Base-by-base conservation (phyloP, 2,888 invertebrate genomes). In the Pammene fasciana region DNA sequence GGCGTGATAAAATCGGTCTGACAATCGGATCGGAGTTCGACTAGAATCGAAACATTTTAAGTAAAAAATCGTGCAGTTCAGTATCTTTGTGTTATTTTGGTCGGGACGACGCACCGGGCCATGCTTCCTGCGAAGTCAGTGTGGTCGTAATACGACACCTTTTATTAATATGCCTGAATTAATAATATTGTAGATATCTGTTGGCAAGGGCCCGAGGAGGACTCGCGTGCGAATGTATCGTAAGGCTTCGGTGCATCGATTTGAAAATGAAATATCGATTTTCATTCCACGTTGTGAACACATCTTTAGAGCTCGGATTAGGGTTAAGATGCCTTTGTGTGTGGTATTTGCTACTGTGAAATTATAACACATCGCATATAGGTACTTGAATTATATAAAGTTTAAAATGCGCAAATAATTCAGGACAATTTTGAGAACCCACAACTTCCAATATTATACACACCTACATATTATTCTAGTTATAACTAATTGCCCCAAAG, bases 121-220 rank as follows among this genome's bases (percentile, higher is more conserved):
- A 86, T 88, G 90, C 92, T 92, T 92, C 92, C 92, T 91, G 90
- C 88, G 89, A 87, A 88, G 83, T 83, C 82, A 84, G 90, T 91
- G 92, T 91, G 92, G 92, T 92, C 92, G 92, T 84, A 91, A 92
- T 85, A 48, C 75, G 87, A 92, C 85, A 91, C 92, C 87, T 79
- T 86, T 85, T 86, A 86, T 89, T 89, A 87, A 88, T 92, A 90
- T 90, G 92, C 89, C 83, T 90, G 89, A 89, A 89, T 92, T 92
- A 88, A 90, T 91, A 91, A 91, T 86, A 87, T 87, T 88, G 86
- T 90, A 87, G 87, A 90, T 86, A 87, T 88, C 86, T 82, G 84
- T 81, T 82, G 86, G 87, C 84, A 83, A 82, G 86, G 87, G 83
- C 82, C 84, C 73, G 82, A 77, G 85, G 43, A 77, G 85, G 65